Evolutionary conservation across 2,113 vertebrate genomes (phyloP).

Genomic region (Dendrocopos noguchii): DNA sequence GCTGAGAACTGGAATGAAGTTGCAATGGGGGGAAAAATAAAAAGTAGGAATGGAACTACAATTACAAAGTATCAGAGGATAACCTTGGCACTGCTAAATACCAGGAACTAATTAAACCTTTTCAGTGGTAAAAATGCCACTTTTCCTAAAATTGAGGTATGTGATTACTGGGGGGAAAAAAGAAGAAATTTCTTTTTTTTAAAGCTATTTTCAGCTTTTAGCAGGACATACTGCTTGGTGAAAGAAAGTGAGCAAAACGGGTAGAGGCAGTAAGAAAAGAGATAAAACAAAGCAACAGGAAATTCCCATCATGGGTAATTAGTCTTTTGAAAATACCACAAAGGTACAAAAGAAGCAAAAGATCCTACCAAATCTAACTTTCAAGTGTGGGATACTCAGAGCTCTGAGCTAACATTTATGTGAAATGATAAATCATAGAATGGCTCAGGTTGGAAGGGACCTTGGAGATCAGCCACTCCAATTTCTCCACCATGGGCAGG

Average conservation of each 20-base stretch:
- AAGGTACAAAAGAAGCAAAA: background rate
- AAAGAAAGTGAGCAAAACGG: background rate
- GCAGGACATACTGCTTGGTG: accelerated
- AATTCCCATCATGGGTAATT: background rate
- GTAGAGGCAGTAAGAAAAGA: background rate
- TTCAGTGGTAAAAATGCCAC: background rate
- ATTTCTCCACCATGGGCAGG: too few species aligned
- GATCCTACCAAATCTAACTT: background rate
- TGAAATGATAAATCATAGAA: background rate
- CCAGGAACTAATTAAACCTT: background rate
- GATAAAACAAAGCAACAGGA: background rate
- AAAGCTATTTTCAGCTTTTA: background rate
- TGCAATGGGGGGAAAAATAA: background rate
- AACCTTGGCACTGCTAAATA: background rate
- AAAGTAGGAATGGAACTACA: background rate
- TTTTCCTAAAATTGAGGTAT: background rate
- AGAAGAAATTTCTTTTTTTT: background rate
- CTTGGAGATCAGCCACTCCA: too few species aligned
- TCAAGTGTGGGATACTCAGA: background rate
- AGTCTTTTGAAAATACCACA: background rate
- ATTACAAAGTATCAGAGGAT: background rate
- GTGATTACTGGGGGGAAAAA: background rate
- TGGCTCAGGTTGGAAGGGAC: too few species aligned
- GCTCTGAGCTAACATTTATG: background rate
- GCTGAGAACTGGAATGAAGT: background rate